Percentiles rank a stretch among this genome's conserved stretches.
phyloP scores from a whole-genome alignment of 2,797 vertebrate species.

The Micromesistius poutassou region DNA sequence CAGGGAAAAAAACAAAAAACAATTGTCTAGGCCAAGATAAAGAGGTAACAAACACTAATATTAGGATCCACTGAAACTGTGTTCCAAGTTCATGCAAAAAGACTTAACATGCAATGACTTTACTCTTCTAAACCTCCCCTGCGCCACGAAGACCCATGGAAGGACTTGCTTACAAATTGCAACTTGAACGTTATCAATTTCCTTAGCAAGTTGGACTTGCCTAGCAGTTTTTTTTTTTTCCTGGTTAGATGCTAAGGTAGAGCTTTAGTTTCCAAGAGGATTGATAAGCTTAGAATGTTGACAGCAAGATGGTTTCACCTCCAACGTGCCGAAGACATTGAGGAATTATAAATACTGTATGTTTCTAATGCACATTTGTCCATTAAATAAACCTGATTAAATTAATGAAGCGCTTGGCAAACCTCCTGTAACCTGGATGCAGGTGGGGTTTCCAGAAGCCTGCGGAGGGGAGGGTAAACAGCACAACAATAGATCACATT shows the following conservation, averaged over 20 bases:
- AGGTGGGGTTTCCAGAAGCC: slow-evolving; percentile 68
- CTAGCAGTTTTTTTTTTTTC: slow-evolving; percentile 34
- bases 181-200: slow-evolving; percentile 47
- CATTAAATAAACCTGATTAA: slow-evolving; percentile 78
- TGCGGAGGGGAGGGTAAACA: slow-evolving; percentile 25
- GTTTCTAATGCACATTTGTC: slow-evolving; percentile 72
- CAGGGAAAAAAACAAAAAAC: slow-evolving; percentile 52
- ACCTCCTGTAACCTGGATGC: slow-evolving; percentile 69
- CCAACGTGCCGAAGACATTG: slow-evolving; percentile 56
- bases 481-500: background rate
- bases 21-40: slow-evolving; percentile 57
- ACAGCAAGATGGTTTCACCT: slow-evolving; percentile 66
- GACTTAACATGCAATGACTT: slow-evolving; percentile 73
- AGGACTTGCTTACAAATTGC: slow-evolving; percentile 62
- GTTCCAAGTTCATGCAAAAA: slow-evolving; percentile 74
- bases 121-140: slow-evolving; percentile 57
- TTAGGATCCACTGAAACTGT: slow-evolving; percentile 68
- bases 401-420: slow-evolving; percentile 66
- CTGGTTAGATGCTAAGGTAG: slow-evolving; percentile 68
- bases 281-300: slow-evolving; percentile 58
- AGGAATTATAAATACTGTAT: slow-evolving; percentile 68
- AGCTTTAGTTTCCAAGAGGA: slow-evolving; percentile 60
- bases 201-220: slow-evolving; percentile 51
- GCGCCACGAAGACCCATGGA: slow-evolving; percentile 44
- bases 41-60: slow-evolving; percentile 71